Percentiles rank a stretch among this genome's conserved stretches.
phyloP scores from a whole-genome alignment of 1,140 invertebrate species.

The Apis cerana region DNA sequence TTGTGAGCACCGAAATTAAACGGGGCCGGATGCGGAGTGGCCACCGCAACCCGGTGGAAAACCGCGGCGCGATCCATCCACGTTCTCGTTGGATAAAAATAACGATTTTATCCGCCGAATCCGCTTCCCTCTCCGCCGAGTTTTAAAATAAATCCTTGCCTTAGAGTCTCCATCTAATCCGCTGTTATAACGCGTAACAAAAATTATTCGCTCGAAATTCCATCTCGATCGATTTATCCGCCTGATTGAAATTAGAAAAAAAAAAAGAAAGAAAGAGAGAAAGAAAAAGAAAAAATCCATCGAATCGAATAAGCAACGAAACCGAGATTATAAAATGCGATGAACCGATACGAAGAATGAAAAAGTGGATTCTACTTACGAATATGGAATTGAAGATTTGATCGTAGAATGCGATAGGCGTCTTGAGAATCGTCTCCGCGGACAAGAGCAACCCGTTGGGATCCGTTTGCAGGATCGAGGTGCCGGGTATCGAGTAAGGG shows the following conservation, averaged over 20 bases:
- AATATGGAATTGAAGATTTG: conserved; percentile 86
- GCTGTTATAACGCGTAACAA: too few species aligned
- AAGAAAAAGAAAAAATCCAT: background rate
- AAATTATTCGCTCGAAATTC: too few species aligned
- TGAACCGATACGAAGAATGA: too few species aligned
- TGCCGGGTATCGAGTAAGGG: conserved; percentile 61
- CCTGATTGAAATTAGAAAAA: background rate
- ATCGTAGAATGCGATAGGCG: conserved; percentile 88
- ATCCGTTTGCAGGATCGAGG: conserved; percentile 63
- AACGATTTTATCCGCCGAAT: conserved; percentile 32
- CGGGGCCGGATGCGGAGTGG: conserved; percentile 13
- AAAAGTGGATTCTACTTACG: conserved; percentile 83
- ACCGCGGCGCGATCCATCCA: background rate
- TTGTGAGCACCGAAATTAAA: conserved; percentile 41
- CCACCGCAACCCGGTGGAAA: conserved; percentile 22
- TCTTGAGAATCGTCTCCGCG: conserved; percentile 78
- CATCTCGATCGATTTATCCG: too few species aligned
- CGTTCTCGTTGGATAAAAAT: conserved; percentile 33
- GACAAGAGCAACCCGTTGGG: conserved; percentile 76
- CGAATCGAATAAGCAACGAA: too few species aligned
- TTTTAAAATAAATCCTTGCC: conserved; percentile 7
- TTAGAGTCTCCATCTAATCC: too few species aligned
- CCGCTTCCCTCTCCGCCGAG: background rate
- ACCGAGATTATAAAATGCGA: background rate
- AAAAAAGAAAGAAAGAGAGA: background rate